Conservation (phyloP, 2,797 vertebrate species). For the Falco biarmicus region DNA sequence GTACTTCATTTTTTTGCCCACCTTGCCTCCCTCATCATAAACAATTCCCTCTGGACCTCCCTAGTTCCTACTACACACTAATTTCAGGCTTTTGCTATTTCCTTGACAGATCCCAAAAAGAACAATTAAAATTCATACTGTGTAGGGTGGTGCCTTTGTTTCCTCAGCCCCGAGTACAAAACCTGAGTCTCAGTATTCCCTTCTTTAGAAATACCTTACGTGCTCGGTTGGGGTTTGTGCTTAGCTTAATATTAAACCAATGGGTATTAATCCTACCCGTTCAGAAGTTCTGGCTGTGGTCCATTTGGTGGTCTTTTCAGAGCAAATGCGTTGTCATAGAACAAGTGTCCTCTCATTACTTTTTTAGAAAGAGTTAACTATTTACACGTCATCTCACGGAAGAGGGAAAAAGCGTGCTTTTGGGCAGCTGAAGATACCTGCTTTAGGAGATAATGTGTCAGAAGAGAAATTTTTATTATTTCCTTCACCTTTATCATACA, state of each 20-base stretch:
- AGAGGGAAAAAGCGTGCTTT: not conserved
- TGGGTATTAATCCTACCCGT: not conserved
- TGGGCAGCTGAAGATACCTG: not conserved
- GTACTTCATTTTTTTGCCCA: not conserved
- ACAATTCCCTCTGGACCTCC: not conserved
- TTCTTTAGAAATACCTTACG: not conserved
- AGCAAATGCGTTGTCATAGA: not conserved
- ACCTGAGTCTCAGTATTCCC: rapidly evolving
- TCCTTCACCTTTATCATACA: not conserved
- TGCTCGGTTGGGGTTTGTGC: not conserved
- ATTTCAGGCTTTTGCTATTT: not conserved
- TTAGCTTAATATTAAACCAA: not conserved
- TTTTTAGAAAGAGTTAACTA: not conserved
- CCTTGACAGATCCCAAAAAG: not conserved
- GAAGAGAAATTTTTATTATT: not conserved
- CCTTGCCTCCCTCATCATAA: not conserved
- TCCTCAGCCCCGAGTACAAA: not conserved
- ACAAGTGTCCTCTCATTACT: not conserved
- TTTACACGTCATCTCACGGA: not conserved
- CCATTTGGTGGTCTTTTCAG: not conserved
- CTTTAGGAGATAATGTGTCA: not conserved
- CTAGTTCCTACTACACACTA: rapidly evolving
- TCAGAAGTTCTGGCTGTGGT: not conserved
- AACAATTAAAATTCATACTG: rapidly evolving
- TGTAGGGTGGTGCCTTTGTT: not conserved